These are phyloP conservation scores for Theropithecus gelada DNA, from an alignment of 2,113 vertebrate species.

Conservation along the genomic window DNA sequence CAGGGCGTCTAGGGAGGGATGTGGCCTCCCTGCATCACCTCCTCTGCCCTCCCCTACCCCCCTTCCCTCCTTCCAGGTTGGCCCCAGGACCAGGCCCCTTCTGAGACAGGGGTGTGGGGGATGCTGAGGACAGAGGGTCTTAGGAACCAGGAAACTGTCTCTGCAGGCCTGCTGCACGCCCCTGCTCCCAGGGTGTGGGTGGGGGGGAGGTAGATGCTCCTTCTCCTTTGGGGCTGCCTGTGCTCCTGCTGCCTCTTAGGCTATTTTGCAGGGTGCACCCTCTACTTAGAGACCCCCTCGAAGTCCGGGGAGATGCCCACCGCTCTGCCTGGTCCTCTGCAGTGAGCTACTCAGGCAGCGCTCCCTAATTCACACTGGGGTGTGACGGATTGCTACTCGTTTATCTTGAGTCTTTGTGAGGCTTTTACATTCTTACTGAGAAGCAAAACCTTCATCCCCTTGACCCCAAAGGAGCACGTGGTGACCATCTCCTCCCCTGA, in stretches of 20 bases:
- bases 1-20: not conserved
- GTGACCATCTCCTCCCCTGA: not conserved
- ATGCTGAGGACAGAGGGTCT: not conserved
- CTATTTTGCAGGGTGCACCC: not conserved
- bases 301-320: not conserved
- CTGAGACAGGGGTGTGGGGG: not conserved
- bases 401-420: not conserved
- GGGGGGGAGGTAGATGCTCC: not conserved
- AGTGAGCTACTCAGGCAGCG: rapidly evolving
- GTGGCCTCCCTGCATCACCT: not conserved
- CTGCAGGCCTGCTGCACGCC: not conserved
- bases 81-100: not conserved
- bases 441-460: not conserved
- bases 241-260: not conserved
- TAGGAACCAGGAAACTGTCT: not conserved
- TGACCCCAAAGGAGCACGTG: not conserved
- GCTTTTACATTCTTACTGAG: not conserved
- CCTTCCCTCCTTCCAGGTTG: not conserved
- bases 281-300: not conserved
- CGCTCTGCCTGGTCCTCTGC: not conserved
- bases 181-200: rapidly evolving
- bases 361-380: not conserved
- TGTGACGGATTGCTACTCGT: not conserved
- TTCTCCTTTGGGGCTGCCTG: not conserved
- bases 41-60: not conserved